Percentiles rank a stretch among this genome's conserved stretches.
These are phyloP conservation scores for Drosophila suzukii DNA, from an alignment of 1,140 invertebrate species.

Conservation along the genomic window DNA sequence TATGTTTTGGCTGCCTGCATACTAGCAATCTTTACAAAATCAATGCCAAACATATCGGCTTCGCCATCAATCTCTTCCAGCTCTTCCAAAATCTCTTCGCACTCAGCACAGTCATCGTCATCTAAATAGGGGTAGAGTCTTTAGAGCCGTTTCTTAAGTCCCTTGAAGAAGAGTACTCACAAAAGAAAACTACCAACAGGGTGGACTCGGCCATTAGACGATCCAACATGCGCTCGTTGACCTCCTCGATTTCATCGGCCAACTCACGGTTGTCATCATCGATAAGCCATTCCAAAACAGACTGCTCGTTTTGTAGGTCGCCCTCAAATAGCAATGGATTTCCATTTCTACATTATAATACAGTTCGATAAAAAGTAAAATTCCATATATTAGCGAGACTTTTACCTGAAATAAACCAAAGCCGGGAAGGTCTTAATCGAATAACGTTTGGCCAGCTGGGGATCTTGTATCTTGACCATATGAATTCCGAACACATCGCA, in stretches of 20 bases:
- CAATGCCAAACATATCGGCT: slow-evolving; percentile 96
- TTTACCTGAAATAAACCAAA: slow-evolving; percentile 92
- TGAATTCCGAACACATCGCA: slow-evolving; percentile 97
- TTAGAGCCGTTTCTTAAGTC: too few relatives aligned
- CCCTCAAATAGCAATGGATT: slow-evolving; percentile 97
- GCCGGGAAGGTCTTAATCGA: slow-evolving; percentile 98
- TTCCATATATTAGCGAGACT: neutral
- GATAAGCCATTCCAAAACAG: slow-evolving; percentile 95
- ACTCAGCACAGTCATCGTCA: slow-evolving; percentile 96
- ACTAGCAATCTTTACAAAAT: slow-evolving; percentile 97
- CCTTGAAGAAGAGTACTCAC: slow-evolving; percentile 87
- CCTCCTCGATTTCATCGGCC: slow-evolving; percentile 96
- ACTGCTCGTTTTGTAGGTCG: slow-evolving; percentile 95
- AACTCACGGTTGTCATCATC: slow-evolving; percentile 97
- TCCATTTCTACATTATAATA: slow-evolving; percentile 87
- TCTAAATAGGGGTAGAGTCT: slow-evolving; percentile 85
- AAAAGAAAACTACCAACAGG: slow-evolving; percentile 96
- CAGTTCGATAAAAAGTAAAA: neutral
- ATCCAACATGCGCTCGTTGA: slow-evolving; percentile 95
- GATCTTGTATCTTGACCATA: slow-evolving; percentile 97
- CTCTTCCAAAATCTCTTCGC: slow-evolving; percentile 93
- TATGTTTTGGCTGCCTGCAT: slow-evolving; percentile 92
- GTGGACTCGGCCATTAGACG: slow-evolving; percentile 94
- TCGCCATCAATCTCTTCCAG: slow-evolving; percentile 97
- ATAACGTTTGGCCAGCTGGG: slow-evolving; percentile 95